Evolutionary conservation across 2,113 vertebrate species (phyloP), one percentile per base, ranked within the genome.

Genomic region (Oenanthe melanoleuca): DNA sequence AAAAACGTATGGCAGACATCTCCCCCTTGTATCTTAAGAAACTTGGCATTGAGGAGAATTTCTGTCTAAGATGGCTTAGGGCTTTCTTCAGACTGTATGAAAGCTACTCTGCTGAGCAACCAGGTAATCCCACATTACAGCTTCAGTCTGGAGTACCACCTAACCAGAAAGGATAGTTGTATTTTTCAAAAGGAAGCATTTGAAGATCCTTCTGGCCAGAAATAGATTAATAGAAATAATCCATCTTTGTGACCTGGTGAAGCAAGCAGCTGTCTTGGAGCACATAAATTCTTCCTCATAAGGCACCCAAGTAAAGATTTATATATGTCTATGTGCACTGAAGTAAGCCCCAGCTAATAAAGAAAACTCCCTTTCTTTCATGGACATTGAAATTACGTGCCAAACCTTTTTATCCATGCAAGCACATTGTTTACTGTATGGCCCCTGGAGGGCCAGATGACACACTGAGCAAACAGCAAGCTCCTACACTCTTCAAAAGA

Each of bases 311-410:
- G 22, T 40, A 90, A 90, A 63, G 24, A 44, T 63, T 50, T 63
- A n/a, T 59, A 0, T 37, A 64, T 1, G 1, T 40, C 26, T 26
- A 15, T 2, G 1, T 34, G 53, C 25, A 69, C 8, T 8, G 44
- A 84, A 37, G 16, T 24, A 91, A 87, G 26, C 4, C 8, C 8
- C 38, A 59, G 33, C 3, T 63, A 74, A 64, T 6, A 8, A 81
- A 65, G 28, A 69, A n/a, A 87, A 55, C 7, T 20, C 29, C 8
- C 5, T 70, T 81, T 44, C 69, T 63, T 80, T 47, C 80, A 78
- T 2, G 2, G 17, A 56, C 19, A 13, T 8, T 77, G 66, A 69
- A 81, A 57, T 40, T 26, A 84, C 8, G 18, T 31, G 28, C 25
- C 34, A 74, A 85, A 66, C 12, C 21, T 49, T 67, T 74, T 40